Percentiles rank a stretch among this genome's conserved stretches.
Evolutionary conservation across 2,797 vertebrate genomes (phyloP).

Genomic region (Enteromius fasciolatus): DNA sequence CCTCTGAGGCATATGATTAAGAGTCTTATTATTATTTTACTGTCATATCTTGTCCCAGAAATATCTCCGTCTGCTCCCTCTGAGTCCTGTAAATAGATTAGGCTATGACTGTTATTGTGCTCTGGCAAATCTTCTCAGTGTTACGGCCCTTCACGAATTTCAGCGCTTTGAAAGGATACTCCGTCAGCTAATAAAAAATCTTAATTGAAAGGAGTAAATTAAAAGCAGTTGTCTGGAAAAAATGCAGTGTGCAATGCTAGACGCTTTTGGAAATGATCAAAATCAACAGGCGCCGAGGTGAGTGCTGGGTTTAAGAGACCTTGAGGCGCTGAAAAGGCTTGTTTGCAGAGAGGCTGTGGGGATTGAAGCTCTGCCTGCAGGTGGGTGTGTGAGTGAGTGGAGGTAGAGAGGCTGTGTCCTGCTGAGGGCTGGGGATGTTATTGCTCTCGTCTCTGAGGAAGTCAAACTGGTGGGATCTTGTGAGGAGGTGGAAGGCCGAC

Average conservation of each 20-base stretch:
- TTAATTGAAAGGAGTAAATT: slow-evolving; percentile 35
- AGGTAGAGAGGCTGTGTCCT: slow-evolving; percentile 35
- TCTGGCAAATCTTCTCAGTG: slow-evolving; percentile 18
- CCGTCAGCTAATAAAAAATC: slow-evolving; percentile 1
- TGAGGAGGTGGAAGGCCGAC: slow-evolving; percentile 74
- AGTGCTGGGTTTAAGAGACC: slow-evolving; percentile 33
- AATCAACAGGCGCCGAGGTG: slow-evolving; percentile 17
- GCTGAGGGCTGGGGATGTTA: slow-evolving; percentile 47
- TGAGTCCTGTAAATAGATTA: slow-evolving; percentile 18
- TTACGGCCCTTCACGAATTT: slow-evolving; percentile 21
- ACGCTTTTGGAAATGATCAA: neutral
- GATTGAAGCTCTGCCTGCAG: slow-evolving; percentile 43
- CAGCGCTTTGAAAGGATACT: slow-evolving; percentile 13
- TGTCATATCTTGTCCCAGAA: slow-evolving; percentile 33
- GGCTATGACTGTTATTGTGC: slow-evolving; percentile 3
- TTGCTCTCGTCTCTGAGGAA: slow-evolving; percentile 64
- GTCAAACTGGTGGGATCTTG: slow-evolving; percentile 65
- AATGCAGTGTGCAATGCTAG: neutral
- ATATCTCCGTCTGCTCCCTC: slow-evolving; percentile 31
- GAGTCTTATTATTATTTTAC: slow-evolving; percentile 18
- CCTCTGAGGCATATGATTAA: slow-evolving; percentile 18
- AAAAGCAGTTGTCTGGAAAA: neutral
- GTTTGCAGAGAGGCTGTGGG: slow-evolving; percentile 45
- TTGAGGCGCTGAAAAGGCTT: slow-evolving; percentile 22
- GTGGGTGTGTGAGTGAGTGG: slow-evolving; percentile 50